Conservation (phyloP, 2,797 vertebrate species). For the Adelosebastes latens region DNA sequence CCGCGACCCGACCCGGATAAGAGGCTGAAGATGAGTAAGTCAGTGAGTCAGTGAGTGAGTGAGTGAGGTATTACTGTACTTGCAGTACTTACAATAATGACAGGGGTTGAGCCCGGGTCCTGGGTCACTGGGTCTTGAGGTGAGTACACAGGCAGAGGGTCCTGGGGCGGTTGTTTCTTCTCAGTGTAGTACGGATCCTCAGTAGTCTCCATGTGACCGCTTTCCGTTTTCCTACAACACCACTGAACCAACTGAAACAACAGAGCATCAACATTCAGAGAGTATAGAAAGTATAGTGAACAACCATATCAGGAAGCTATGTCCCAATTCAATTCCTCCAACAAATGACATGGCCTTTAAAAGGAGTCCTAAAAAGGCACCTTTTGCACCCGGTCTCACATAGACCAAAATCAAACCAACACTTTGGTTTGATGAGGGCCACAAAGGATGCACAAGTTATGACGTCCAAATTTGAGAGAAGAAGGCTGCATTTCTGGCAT, state of each 20-base stretch:
- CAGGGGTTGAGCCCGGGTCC: not conserved
- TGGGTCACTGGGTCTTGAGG: constrained; percentile 6
- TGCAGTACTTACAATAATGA: constrained; percentile 44
- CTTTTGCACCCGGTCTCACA: not conserved
- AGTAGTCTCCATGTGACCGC: not conserved
- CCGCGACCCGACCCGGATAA: no score
- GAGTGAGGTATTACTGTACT: not conserved
- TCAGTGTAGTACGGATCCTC: constrained; percentile 11
- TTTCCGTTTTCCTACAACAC: constrained; percentile 46
- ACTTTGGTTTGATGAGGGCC: not conserved
- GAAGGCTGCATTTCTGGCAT: not conserved
- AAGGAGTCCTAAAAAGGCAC: not conserved
- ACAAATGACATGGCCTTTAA: not conserved
- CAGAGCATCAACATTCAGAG: not conserved
- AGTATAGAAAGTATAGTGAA: not conserved
- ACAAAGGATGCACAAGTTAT: not conserved
- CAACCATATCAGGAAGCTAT: not conserved
- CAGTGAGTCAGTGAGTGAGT: no score
- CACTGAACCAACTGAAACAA: constrained; percentile 55
- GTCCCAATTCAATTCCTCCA: not conserved
- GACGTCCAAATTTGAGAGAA: not conserved
- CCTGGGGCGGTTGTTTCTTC: not conserved
- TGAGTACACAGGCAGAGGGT: constrained; percentile 23
- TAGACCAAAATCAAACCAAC: not conserved
- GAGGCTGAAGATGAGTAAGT: no score